A percentile compares a stretch with the other conserved stretches of the same genome.
Conservation (phyloP, 2,113 vertebrate genomes). For the Natator depressus region DNA sequence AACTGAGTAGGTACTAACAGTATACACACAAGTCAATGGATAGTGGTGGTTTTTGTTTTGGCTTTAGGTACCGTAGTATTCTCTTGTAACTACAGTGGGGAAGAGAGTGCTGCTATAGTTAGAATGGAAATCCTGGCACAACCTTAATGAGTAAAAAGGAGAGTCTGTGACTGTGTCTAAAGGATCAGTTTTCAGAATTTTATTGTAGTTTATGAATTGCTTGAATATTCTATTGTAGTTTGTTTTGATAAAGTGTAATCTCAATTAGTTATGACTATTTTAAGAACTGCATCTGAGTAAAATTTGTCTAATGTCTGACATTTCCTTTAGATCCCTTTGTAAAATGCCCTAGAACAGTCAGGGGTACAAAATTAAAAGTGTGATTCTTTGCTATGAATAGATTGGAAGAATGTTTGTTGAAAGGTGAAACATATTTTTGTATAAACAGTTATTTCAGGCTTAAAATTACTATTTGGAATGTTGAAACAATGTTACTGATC, state of each 20-base stretch:
- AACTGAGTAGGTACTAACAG: background rate
- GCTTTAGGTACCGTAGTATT: background rate
- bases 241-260: constrained; percentile 30
- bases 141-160: background rate
- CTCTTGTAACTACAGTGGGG: background rate
- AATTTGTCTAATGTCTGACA: background rate
- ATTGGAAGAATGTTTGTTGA: constrained; percentile 14
- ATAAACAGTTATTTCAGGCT: background rate
- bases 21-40: constrained; percentile 33
- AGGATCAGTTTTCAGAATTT: background rate
- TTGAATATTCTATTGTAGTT: constrained; percentile 33
- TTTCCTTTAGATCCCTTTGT: constrained; percentile 22
- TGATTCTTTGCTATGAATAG: background rate
- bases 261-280: constrained; percentile 51
- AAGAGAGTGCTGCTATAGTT: background rate
- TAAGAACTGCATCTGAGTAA: constrained; percentile 4
- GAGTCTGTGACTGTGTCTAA: constrained; percentile 8
- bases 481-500: background rate
- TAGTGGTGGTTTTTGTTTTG: background rate
- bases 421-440: background rate
- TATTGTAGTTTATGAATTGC: constrained; percentile 36
- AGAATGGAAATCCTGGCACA: constrained; percentile 7
- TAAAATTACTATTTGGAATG: constrained; percentile 6
- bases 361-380: background rate
- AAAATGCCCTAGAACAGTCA: background rate